Percentiles rank a stretch among this genome's conserved stretches.
These are phyloP conservation scores for Steinernema khuongi DNA, from an alignment of 1,140 invertebrate species.

Conservation along the genomic window DNA sequence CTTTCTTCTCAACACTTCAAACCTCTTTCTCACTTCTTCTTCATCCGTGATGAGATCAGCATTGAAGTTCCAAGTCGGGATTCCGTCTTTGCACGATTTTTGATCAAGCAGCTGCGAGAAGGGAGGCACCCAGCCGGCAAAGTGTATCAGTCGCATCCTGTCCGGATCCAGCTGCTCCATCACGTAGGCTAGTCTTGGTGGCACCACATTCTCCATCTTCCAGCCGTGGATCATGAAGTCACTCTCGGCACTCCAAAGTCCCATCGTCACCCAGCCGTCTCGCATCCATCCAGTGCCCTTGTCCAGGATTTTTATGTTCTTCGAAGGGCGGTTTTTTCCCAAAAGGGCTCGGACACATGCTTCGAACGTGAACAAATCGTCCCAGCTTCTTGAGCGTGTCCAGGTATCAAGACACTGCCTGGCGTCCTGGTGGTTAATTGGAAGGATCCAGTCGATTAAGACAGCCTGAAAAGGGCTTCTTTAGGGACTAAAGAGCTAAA, in stretches of 20 bases:
- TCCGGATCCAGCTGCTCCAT: constrained; percentile 10
- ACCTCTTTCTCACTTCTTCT: background rate
- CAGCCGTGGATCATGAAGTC: constrained; percentile 37
- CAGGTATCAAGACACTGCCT: constrained; percentile 16
- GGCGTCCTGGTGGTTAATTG: no score
- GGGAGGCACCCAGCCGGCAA: background rate
- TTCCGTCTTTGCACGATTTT: background rate
- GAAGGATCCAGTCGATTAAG: constrained; percentile 12
- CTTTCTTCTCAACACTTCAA: background rate
- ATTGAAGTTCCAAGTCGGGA: background rate
- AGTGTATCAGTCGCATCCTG: background rate
- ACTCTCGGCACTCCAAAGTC: constrained; percentile 14
- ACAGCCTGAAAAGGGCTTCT: constrained; percentile 16
- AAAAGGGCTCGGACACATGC: constrained; percentile 23
- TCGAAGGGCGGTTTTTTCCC: background rate
- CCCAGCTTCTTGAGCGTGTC: constrained; percentile 14
- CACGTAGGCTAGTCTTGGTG: constrained; percentile 16
- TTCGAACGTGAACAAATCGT: constrained; percentile 28
- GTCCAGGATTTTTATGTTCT: constrained; percentile 11
- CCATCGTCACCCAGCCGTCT: constrained; percentile 28
- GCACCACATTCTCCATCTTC: constrained; percentile 24
- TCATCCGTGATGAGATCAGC: background rate
- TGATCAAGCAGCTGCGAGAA: background rate
- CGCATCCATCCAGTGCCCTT: constrained; percentile 30
- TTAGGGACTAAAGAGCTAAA: background rate